A percentile compares a stretch with the other conserved stretches of the same genome.
Conservation (phyloP, 2,797 vertebrate species). For the Poeciliopsis turneri region DNA sequence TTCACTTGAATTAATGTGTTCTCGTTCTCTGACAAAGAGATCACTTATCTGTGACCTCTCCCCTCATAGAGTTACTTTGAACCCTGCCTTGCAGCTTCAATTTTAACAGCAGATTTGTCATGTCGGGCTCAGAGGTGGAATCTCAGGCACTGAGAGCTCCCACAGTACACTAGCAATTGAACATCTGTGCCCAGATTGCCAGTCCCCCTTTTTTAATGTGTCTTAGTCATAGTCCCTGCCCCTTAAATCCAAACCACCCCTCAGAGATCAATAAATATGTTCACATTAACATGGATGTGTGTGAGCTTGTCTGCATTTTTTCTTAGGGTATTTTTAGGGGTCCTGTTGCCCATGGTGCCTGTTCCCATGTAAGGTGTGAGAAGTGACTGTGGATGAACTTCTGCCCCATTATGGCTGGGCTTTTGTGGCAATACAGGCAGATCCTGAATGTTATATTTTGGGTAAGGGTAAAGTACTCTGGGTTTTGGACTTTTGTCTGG, state of each 20-base stretch:
- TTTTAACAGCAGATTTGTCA: background rate
- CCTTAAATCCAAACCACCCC: background rate
- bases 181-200: background rate
- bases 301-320: background rate
- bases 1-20: background rate
- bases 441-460: background rate
- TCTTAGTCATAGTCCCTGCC: background rate
- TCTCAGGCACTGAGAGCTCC: background rate
- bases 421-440: background rate
- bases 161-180: background rate
- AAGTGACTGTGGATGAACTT: background rate
- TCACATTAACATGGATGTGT: background rate
- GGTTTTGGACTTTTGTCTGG: background rate
- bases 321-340: background rate
- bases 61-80: background rate
- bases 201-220: background rate
- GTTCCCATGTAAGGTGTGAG: background rate
- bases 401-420: background rate
- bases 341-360: background rate
- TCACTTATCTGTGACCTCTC: background rate
- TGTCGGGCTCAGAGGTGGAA: background rate
- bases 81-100: background rate
- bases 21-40: background rate
- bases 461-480: background rate
- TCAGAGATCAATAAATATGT: background rate